Evolutionary conservation across 2,797 vertebrate genomes (phyloP), one percentile per base, ranked within the genome.

Genomic region (Sebastes flavidus): DNA sequence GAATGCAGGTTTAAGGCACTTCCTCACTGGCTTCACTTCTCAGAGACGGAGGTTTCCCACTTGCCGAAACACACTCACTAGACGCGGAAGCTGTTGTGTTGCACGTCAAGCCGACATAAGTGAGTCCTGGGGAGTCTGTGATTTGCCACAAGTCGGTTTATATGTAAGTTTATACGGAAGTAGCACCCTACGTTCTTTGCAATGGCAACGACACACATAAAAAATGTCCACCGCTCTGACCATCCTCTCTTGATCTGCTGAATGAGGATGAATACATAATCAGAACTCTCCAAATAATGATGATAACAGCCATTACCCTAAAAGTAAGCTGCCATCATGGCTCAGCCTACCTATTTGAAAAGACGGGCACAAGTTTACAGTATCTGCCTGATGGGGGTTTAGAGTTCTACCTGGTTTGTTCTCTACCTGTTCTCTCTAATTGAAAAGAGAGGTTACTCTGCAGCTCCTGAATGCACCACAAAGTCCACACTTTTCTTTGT

Each of bases 51-150:
- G 38, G 38, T 42, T 42, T 42, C 38, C 14, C 14, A 42, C 38
- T 42, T 42, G 14, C 38, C 6, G 6, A 42, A 42, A 42, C 5
- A 42, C 38, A 42, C 38, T 42, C 38, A 42, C 14, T 42, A 16
- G 38, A 14, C 0, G 38, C 38, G 6, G 38, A 42, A 0, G 0
- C 38, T 42, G 38, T 16, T 42, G 38, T 42, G 38, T 16, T 42
- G 38, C 38, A 42, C 2, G 14, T 42, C 38, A 42, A 0, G 14
- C 38, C 38, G 14, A 42, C 38, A 42, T 42, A 42, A 42, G 14
- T 42, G 0, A 42, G 14, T 42, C 38, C 38, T 16, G 38, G 38
- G 14, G 14, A 42, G 38, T 42, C 14, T 42, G 38, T 42, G 38
- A 42, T 42, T 42, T 42, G 38, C 38, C 38, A 16, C 38, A 3